Evolutionary conservation across 2,113 vertebrate species (phyloP), one percentile per base, ranked within the genome.

Genomic region (Catharus minimus): DNA sequence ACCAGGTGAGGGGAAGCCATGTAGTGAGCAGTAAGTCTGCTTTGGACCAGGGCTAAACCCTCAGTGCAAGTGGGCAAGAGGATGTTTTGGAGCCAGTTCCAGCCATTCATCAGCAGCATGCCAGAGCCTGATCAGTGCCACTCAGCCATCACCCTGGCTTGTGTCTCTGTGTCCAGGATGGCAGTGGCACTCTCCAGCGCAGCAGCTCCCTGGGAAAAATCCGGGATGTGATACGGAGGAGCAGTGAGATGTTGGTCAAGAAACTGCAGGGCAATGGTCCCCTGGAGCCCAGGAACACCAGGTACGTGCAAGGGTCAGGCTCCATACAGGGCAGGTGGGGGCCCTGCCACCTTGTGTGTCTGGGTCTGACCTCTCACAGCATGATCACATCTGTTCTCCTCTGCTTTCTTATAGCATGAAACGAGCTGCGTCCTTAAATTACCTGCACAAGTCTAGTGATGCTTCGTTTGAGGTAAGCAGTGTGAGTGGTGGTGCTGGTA

Each of bases 241-340:
- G 99, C 98, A 99, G 99, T 12, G 99, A 99, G 94, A 95, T 99
- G 96, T 94, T 99, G 95, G 99, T 99, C 94, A 99, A 99, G 97
- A 99, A 99, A 76, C 98, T 99, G 78, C 99, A 99, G 94, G 98
- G 98, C 55, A 98, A 98, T 2, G 98, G 97, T 15, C 98, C 98
- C 9, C 97, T 98, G 58, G 97, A 99, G 44, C 98, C 98, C 30
- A 98, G 98, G 95, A 99, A 94, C 85, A 95, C 94, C 78, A 98
- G 95, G 98, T 98, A 95, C 0, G 66, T 71, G 36, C 0, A 1
- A 49, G 41, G 33, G 24, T 41, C 43, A n/a, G 41, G 33, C 24
- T 41, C 20, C 1, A 1, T 46, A 5, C 20, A 43, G 22, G 27
- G 7, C 43, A 0, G 2, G 13, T 44, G 32, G 3, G 7, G 28